Conservation (phyloP, 2,888 invertebrate genomes). For the Blastobasis lacticolella region DNA sequence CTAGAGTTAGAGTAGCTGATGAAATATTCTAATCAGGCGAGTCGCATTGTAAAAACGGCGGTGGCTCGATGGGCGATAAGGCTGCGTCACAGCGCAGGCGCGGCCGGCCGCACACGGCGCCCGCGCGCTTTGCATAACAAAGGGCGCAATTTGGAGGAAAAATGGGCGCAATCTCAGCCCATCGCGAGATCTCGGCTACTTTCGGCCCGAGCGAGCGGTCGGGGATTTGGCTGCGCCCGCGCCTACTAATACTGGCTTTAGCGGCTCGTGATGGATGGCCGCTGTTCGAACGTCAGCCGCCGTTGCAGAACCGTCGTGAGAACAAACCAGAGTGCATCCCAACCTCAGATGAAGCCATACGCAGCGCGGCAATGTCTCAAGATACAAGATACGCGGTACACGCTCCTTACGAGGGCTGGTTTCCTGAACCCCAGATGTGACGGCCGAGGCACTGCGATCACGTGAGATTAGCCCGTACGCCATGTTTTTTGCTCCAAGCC, state of each 20-base stretch:
- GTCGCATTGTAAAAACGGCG: constrained; percentile 57
- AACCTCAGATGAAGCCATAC: too few species aligned
- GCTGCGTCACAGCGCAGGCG: constrained; percentile 46
- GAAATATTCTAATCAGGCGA: constrained; percentile 69
- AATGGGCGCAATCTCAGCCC: constrained; percentile 62
- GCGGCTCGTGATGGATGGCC: constrained; percentile 9
- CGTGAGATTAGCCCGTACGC: constrained; percentile 53
- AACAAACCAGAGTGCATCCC: too few species aligned
- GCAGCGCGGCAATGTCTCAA: too few species aligned
- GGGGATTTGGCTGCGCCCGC: constrained; percentile 27
- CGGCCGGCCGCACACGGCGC: constrained; percentile 67
- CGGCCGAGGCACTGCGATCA: constrained; percentile 35
- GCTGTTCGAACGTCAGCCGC: too few species aligned
- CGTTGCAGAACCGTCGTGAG: too few species aligned
- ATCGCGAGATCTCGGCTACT: constrained; percentile 42
- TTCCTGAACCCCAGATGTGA: constrained; percentile 11
- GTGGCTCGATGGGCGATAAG: constrained; percentile 57
- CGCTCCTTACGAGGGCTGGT: neutral
- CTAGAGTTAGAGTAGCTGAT: constrained; percentile 49
- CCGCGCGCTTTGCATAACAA: constrained; percentile 72
- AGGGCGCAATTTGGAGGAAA: constrained; percentile 72
- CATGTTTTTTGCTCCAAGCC: constrained; percentile 53
- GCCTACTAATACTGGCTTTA: constrained; percentile 30
- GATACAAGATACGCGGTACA: neutral
- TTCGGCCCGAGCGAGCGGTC: constrained; percentile 21